These are phyloP conservation scores for Linyphia triangularis DNA, from an alignment of 2,888 invertebrate species.

Conservation along the genomic window DNA sequence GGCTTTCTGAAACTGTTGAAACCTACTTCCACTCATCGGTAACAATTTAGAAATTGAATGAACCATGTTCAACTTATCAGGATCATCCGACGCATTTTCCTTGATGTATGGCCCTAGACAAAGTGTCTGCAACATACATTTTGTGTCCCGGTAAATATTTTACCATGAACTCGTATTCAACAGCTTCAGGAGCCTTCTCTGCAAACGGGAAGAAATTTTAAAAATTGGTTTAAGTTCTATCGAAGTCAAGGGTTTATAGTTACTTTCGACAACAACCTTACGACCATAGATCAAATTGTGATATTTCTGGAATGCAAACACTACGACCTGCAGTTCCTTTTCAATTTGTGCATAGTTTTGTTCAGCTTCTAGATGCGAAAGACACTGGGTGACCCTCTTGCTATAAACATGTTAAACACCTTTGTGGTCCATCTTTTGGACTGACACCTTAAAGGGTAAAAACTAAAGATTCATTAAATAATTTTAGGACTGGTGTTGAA, in stretches of 20 bases:
- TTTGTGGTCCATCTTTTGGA: slow-evolving; percentile 25
- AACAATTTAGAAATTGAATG: background rate
- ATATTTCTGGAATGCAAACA: slow-evolving; percentile 24
- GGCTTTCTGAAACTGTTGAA: background rate
- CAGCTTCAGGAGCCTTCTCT: slow-evolving; percentile 26
- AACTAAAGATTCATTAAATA: background rate
- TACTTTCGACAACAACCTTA: slow-evolving; percentile 21
- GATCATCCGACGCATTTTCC: background rate
- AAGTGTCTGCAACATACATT: slow-evolving; percentile 33
- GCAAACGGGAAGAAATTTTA: background rate
- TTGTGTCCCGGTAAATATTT: background rate
- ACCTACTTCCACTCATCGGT: background rate
- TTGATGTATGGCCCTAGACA: slow-evolving; percentile 10
- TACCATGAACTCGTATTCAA: background rate
- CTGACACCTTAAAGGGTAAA: too few relatives aligned
- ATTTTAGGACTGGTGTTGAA: background rate
- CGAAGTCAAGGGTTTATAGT: slow-evolving; percentile 9
- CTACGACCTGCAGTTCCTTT: slow-evolving; percentile 25
- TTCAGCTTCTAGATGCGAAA: slow-evolving; percentile 41
- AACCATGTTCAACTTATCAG: background rate
- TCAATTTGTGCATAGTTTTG: slow-evolving; percentile 47
- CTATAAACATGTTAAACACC: slow-evolving; percentile 14
- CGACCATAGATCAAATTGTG: slow-evolving; percentile 21
- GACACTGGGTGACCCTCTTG: slow-evolving; percentile 14
- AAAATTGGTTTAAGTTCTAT: background rate